Evolutionary conservation across 2,888 invertebrate species (phyloP), one percentile per base, ranked within the genome.

Genomic region (Prenolepis imparis): DNA sequence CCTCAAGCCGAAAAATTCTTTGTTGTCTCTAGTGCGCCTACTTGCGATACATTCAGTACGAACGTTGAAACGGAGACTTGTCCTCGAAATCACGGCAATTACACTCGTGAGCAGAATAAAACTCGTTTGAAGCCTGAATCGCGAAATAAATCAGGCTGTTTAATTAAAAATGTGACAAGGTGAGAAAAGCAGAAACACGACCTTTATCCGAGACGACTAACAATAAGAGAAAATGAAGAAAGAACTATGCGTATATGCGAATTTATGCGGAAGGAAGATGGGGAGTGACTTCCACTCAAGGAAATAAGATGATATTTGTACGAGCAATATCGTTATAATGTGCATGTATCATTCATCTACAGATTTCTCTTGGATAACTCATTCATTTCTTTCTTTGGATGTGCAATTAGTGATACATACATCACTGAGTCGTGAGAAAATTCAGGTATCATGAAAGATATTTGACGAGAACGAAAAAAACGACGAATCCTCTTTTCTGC

Each of bases 1-100:
- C 95, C 95, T 94, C 93, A 93, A 94, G 91, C 90, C 90, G 89
- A 86, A 91, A 91, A 90, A 91, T 92, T 89, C 91, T 90, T 92
- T 90, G 89, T 92, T 93, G 91, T 92, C 91, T 90, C 91, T 92
- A 92, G 91, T 87, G 88, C 91, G 90, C 90, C 90, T 92, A 91
- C 82, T 89, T 89, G 86, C 85, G 67, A 87, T 82, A 84, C 84
- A 84, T 84, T 86, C 81, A 80, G 74, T 75, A 85, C 66, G 75
- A 66, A 70, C 82, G 75, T 83, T 83, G 36, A 64, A 64, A 84
- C 77, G 73, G 72, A 80, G 67, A 82, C 66, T 73, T 59, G 78
- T 73, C 67, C 77, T 83, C 82, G 78, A 80, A n/a, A 18, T 80
- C 78, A 61, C 78, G 78, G 59, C 78, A 67, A 67, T 84, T 74